Evolutionary conservation across 2,888 invertebrate genomes (phyloP).

Genomic region (Drepana falcataria): DNA sequence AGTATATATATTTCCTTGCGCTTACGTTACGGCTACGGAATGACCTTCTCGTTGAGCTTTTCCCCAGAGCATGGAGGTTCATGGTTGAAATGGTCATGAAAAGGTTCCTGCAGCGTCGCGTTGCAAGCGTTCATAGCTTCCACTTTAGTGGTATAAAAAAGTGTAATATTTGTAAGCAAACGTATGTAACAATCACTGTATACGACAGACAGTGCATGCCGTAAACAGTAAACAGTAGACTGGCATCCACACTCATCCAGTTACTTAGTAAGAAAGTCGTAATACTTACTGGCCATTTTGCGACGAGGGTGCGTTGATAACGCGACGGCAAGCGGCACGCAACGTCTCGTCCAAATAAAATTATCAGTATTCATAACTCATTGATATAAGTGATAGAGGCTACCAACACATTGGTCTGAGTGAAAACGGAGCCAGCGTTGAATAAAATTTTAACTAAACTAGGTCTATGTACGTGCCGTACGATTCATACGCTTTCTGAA

Average conservation of each 20-base stretch:
- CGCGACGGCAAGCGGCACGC: constrained; percentile 43
- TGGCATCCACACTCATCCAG: constrained; percentile 3
- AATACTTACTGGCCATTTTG: constrained; percentile 38
- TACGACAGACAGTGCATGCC: neutral
- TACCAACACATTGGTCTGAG: neutral
- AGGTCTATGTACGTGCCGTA: constrained; percentile 4
- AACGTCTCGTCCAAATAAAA: constrained; percentile 38
- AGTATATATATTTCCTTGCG: too few species aligned
- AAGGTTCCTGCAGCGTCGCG: too few species aligned
- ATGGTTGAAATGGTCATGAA: too few species aligned
- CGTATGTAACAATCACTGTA: neutral
- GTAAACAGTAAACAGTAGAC: neutral
- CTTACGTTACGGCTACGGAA: too few species aligned
- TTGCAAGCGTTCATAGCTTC: too few species aligned
- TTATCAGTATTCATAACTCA: constrained; percentile 47
- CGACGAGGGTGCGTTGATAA: constrained; percentile 43
- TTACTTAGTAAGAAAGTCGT: constrained; percentile 33
- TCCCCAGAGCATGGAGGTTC: too few species aligned
- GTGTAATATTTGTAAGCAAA: too few species aligned
- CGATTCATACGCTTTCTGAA: neutral
- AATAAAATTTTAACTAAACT: constrained; percentile 2
- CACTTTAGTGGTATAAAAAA: too few species aligned
- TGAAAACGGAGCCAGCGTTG: neutral
- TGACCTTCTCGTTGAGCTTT: too few species aligned
- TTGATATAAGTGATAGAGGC: constrained; percentile 23